These are phyloP conservation scores for Eurois occulta DNA, from an alignment of 2,888 invertebrate genomes.

Conservation along the genomic window DNA sequence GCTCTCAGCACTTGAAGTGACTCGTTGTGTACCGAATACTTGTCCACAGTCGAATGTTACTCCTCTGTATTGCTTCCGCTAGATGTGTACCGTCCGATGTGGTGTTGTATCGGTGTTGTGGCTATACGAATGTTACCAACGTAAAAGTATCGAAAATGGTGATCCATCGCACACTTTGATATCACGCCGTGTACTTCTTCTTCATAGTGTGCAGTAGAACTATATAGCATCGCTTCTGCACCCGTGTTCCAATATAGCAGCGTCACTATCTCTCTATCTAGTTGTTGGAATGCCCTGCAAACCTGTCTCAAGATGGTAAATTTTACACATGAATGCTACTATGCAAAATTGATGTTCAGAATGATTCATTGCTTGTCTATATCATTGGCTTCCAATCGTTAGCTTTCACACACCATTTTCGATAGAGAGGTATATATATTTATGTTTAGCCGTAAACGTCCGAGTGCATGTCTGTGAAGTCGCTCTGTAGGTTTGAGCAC, in stretches of 20 bases:
- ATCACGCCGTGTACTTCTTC: constrained; percentile 70
- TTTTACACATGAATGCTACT: constrained; percentile 80
- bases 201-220: constrained; percentile 72
- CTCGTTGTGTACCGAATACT: constrained; percentile 63
- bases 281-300: constrained; percentile 70
- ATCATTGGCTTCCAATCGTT: constrained; percentile 78
- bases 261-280: constrained; percentile 68
- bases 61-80: constrained; percentile 84
- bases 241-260: constrained; percentile 63
- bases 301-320: constrained; percentile 70
- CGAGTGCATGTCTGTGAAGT: constrained; percentile 73
- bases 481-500: constrained; percentile 61
- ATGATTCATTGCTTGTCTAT: constrained; percentile 79
- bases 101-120: constrained; percentile 83
- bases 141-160: constrained; percentile 85
- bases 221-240: constrained; percentile 74
- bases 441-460: constrained; percentile 69
- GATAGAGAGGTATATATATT: constrained; percentile 75
- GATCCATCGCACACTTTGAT: constrained; percentile 72
- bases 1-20: constrained; percentile 68
- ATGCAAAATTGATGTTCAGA: constrained; percentile 86
- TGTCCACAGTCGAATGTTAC: constrained; percentile 74
- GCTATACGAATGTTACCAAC: constrained; percentile 73
- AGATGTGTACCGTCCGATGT: constrained; percentile 75
- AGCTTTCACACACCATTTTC: constrained; percentile 85